Base-by-base conservation (phyloP, 1,140 invertebrate genomes). In the Scaptomyza graminum region DNA sequence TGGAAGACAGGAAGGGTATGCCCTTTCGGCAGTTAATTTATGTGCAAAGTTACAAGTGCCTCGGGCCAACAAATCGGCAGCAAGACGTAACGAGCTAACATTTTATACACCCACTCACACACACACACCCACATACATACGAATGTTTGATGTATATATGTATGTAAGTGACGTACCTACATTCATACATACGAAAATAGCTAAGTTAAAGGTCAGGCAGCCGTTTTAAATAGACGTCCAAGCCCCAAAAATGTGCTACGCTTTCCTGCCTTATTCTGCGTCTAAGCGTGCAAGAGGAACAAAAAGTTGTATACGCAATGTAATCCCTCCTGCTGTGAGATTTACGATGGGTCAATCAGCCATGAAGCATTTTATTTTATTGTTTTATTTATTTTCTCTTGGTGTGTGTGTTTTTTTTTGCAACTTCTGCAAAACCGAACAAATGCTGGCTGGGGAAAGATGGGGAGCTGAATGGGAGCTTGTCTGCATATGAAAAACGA, bases 21-120 rank as follows among this genome's bases (percentile, higher is more conserved):
- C 68, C 68, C 74, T 88, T 84, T 82, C 82, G 82, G 74, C 82
- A 85, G 82, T 85, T 85, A 85, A 85, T 88, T 85, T 85, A 85
- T 85, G 82, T 82, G 83, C 51, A 85, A 85, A 85, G 82, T 87
- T 85, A 88, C 82, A 85, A 85, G 82, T 85, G 82, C 82, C 83
- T 66, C 55, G 60, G 79, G 82, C 75, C 54, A 67, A 72, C 69
- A 9, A 34, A 8, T 66, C 66, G 54, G 52, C 63, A 15, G 49
- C 55, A 5, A 34, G 3, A 9, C 70, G 22, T 61, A 67, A 85
- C 73, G 71, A 87, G 82, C 78, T 85, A 34, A 34, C 31, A 28
- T 63, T 75, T 78, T 65, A 75, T 62, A 80, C 43, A 43, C 25
- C 63, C 37, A 51, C 39, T 41, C 34, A 49, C 12, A 59, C 37